Evolutionary conservation across 2,113 vertebrate genomes (phyloP).

Genomic region (Limanda limanda): DNA sequence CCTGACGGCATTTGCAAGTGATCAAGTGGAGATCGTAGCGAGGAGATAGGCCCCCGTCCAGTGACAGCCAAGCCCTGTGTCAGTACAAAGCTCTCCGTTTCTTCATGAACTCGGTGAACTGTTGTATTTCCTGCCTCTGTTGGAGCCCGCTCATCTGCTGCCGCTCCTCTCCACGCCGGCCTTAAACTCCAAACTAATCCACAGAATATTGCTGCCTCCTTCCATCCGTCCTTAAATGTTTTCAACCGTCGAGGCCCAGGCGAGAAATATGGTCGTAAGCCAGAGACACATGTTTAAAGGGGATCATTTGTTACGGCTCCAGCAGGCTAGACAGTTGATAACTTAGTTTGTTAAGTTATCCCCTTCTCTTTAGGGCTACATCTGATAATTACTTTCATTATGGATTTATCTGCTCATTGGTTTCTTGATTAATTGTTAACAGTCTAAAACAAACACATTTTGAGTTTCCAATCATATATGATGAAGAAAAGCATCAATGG

Average conservation of each 20-base stretch:
- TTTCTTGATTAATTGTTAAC: neutral
- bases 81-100: conserved; percentile 72
- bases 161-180: conserved; percentile 44
- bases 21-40: conserved; percentile 53
- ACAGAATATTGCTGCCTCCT: conserved; percentile 31
- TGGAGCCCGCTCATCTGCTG: conserved; percentile 63
- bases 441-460: neutral
- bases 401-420: neutral
- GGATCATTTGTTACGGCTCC: neutral
- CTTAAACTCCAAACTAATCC: conserved; percentile 31
- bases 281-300: neutral
- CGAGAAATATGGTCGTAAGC: conserved; percentile 15
- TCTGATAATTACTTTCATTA: neutral
- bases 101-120: conserved; percentile 76
- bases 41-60: conserved; percentile 55
- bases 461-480: neutral
- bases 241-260: conserved; percentile 4
- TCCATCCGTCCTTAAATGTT: conserved; percentile 30
- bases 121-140: conserved; percentile 71
- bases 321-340: neutral
- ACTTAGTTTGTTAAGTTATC: neutral
- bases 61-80: conserved; percentile 71
- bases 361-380: neutral
- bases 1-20: conserved; percentile 19
- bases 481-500: neutral